phyloP scores from a whole-genome alignment of 2,113 vertebrate genomes.

The Urocitellus parryii region DNA sequence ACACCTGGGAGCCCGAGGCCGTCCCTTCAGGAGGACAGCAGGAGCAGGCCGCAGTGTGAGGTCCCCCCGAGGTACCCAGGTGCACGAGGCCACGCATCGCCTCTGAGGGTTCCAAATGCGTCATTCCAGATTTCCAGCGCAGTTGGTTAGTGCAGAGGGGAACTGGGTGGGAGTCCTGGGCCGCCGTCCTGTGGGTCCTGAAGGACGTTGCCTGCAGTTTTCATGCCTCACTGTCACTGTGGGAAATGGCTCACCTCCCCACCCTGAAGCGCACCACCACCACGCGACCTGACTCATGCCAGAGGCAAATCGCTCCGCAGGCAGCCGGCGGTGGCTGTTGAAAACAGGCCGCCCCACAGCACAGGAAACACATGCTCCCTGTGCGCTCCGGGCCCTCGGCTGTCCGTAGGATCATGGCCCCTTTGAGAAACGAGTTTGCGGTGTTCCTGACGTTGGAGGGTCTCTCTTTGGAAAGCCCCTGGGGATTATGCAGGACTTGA shows the following conservation, averaged over 20 bases:
- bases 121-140: neutral
- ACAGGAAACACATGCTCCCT: accelerated
- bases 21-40: neutral
- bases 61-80: accelerated
- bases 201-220: accelerated
- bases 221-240: accelerated
- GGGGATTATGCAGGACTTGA: neutral
- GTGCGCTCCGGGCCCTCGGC: neutral
- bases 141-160: accelerated
- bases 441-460: accelerated
- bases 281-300: neutral
- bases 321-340: accelerated
- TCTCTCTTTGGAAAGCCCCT: neutral
- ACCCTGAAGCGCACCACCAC: accelerated
- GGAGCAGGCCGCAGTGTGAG: accelerated
- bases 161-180: accelerated
- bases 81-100: accelerated
- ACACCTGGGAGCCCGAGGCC: accelerated
- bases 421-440: accelerated
- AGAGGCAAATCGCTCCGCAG: accelerated
- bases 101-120: neutral
- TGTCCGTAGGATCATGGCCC: accelerated
- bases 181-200: accelerated
- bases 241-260: neutral
- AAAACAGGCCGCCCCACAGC: accelerated